These are phyloP conservation scores for Oedothorax gibbosus DNA, from an alignment of 1,140 invertebrate genomes.

Conservation along the genomic window DNA sequence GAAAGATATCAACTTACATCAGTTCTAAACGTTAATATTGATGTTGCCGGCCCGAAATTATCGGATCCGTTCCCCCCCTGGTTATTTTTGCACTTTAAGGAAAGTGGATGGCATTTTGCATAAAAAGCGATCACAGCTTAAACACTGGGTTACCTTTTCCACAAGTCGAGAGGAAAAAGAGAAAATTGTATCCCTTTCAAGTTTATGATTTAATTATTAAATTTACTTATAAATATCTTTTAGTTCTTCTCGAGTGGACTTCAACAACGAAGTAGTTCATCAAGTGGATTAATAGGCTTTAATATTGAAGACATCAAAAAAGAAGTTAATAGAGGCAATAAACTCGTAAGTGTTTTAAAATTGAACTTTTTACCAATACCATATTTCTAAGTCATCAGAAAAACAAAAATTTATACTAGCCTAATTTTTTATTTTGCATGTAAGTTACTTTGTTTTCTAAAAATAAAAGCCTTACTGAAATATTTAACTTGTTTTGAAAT, in stretches of 20 bases:
- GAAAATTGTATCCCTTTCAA: not conserved
- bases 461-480: too few species aligned
- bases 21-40: too few species aligned
- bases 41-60: too few species aligned
- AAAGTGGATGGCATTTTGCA: too few species aligned
- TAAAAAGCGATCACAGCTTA: too few species aligned
- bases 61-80: too few species aligned
- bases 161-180: not conserved
- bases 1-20: too few species aligned
- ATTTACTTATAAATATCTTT: conserved; percentile 61
- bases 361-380: not conserved
- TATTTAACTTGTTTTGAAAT: too few species aligned
- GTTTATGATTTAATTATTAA: not conserved
- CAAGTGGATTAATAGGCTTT: conserved; percentile 76
- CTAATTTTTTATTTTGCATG: too few species aligned
- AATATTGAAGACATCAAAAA: conserved; percentile 73
- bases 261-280: conserved; percentile 73
- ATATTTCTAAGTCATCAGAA: not conserved
- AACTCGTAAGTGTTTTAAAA: conserved; percentile 64
- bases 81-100: too few species aligned
- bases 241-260: conserved; percentile 76
- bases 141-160: too few species aligned
- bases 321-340: conserved; percentile 73
- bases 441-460: too few species aligned
- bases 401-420: not conserved